Percentiles rank a stretch among this genome's conserved stretches.
Conservation (phyloP, 2,113 vertebrate genomes). For the Dipodomys ordii region DNA sequence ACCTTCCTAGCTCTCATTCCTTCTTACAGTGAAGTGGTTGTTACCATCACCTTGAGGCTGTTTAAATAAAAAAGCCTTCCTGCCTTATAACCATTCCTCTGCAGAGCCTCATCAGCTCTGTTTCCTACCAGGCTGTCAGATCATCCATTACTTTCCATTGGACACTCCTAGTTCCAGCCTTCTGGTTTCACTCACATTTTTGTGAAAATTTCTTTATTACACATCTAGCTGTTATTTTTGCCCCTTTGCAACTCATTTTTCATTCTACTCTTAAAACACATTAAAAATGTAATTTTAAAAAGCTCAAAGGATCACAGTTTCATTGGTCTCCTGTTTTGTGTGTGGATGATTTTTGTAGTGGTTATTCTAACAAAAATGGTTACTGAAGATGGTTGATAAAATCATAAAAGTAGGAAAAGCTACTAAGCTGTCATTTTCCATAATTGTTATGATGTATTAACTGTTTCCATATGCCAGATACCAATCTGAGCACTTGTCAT, state of each 20-base stretch:
- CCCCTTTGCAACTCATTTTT: constrained; percentile 18
- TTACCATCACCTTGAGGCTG: not conserved
- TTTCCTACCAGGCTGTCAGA: not conserved
- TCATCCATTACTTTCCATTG: not conserved
- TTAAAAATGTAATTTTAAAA: constrained; percentile 20
- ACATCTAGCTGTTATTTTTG: not conserved
- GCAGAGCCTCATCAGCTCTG: not conserved
- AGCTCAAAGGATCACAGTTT: constrained; percentile 13
- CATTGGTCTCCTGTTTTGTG: not conserved
- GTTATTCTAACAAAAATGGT: not conserved
- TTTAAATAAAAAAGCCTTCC: not conserved
- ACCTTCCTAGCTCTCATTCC: not conserved
- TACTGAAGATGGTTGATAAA: constrained; percentile 18
- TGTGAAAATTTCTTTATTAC: constrained; percentile 11
- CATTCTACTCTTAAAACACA: not conserved
- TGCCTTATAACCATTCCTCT: not conserved
- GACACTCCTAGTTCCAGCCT: not conserved
- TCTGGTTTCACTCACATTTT: not conserved
- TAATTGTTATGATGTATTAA: not conserved
- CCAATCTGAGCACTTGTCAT: not conserved
- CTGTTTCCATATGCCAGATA: constrained; percentile 17
- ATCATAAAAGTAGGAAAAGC: constrained; percentile 20
- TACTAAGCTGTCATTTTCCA: not conserved
- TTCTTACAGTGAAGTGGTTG: constrained; percentile 5
- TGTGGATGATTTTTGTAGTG: not conserved